Base-by-base conservation (phyloP, 2,888 invertebrate genomes). In the Dioctria rufipes region DNA sequence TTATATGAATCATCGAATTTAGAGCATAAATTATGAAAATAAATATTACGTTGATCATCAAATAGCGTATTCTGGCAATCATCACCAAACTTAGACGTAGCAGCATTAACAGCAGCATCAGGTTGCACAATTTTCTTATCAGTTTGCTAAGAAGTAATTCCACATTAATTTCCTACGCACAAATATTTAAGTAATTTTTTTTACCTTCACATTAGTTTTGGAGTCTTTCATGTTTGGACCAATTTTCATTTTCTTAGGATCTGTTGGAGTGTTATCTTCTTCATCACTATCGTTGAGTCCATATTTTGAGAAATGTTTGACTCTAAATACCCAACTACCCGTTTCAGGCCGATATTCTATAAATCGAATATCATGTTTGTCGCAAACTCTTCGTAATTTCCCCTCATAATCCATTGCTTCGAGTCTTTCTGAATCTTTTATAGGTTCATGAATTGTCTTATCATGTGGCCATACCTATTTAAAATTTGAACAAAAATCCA, bases 271-370 rank as follows among this genome's bases (percentile, higher is more conserved):
- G 49, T 90, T 91, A 49, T 94, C 94, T 3, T 96, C 96, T 81
- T 98, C 98, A 83, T 97, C 97, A 0, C 96, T 95, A 84, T 98
- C 98, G 81, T 93, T 93, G 3, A 96, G 89, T 0, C 96, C 96
- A 87, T 98, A 98, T 86, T 97, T 98, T 13, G 98, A 97, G 89
- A 98, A 98, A 89, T 98, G 98, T 80, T 96, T 95, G 66, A 95
- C 95, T 88, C 95, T 93, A 89, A 99, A 99, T 75, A 98, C 98
- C 98, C 99, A 99, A 79, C 98, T 97, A 40, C 99, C 99, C 2
- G 97, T 97, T 87, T 96, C 95, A 0, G 98, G 96, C 0, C 97
- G 92, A 89, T 98, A 99, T 87, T 99, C 98, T 4, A 98, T 92
- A 88, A 99, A 99, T 78, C 94, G 93, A 0, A 97, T 97, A 83